Conservation (phyloP, 2,113 vertebrate genomes). For the Cepphus grylle region DNA sequence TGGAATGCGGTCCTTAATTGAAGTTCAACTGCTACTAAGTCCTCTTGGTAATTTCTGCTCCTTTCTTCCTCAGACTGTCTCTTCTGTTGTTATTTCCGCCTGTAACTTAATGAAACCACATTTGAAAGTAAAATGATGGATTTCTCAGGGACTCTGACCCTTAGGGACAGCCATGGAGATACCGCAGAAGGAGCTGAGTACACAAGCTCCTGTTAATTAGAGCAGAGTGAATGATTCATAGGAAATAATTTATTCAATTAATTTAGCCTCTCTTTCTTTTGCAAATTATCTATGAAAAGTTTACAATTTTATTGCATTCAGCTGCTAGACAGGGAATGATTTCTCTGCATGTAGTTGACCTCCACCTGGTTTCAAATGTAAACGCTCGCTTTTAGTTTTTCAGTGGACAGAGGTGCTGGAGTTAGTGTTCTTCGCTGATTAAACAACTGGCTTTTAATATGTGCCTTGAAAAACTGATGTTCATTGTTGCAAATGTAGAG, state of each 20-base stretch:
- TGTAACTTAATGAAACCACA: slow-evolving; percentile 55
- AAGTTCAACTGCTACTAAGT: neutral
- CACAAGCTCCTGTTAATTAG: slow-evolving; percentile 58
- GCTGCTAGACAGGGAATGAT: neutral
- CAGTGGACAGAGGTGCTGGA: neutral
- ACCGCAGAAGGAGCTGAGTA: slow-evolving; percentile 43
- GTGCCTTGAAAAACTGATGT: neutral
- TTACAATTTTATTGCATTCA: slow-evolving; percentile 33
- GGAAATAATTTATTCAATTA: slow-evolving; percentile 68
- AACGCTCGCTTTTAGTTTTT: neutral
- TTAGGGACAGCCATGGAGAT: slow-evolving; percentile 48
- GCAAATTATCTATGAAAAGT: slow-evolving; percentile 43
- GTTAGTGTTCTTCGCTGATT: neutral
- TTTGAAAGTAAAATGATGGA: slow-evolving; percentile 64
- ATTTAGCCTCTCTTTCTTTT: slow-evolving; percentile 51
- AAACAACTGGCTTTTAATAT: neutral
- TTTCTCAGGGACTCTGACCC: slow-evolving; percentile 59
- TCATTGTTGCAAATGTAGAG: neutral
- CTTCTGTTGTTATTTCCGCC: slow-evolving; percentile 38
- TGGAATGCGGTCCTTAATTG: neutral
- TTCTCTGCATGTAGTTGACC: neutral
- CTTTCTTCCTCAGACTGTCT: neutral
- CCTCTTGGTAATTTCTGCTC: neutral
- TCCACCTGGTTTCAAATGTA: neutral
- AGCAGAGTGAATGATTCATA: slow-evolving; percentile 55